Evolutionary conservation across 2,888 invertebrate species (phyloP).

Genomic region (Sipha maydis): DNA sequence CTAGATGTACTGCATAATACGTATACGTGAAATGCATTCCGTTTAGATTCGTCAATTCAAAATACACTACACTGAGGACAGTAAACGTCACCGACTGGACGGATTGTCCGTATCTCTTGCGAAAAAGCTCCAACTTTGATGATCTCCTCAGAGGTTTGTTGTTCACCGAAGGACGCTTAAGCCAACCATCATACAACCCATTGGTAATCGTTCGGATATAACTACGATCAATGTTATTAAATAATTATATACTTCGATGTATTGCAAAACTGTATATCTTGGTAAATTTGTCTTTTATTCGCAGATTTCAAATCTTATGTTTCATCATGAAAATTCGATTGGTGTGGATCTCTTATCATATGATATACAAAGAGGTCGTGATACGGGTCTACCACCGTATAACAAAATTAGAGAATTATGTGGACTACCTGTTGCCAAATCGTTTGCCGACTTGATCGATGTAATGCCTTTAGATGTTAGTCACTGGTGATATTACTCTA

Average conservation of each 20-base stretch:
- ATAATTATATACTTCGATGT: background rate
- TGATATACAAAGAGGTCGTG: constrained; percentile 83
- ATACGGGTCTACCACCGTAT: constrained; percentile 82
- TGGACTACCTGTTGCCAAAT: constrained; percentile 70
- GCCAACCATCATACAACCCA: constrained; percentile 51
- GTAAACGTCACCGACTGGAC: constrained; percentile 44
- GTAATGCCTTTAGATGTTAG: constrained; percentile 74
- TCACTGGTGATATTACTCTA: background rate
- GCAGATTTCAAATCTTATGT: constrained; percentile 49
- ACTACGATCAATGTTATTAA: no score
- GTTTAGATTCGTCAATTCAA: constrained; percentile 27
- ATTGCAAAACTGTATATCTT: background rate
- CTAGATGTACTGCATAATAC: no score
- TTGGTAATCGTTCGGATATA: background rate
- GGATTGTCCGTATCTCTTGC: constrained; percentile 12
- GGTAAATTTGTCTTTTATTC: background rate
- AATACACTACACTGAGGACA: constrained; percentile 1
- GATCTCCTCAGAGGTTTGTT: constrained; percentile 30
- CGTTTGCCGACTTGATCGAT: constrained; percentile 74
- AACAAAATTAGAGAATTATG: constrained; percentile 75
- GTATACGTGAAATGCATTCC: background rate
- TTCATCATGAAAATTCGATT: background rate
- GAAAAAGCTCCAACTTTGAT: constrained; percentile 33
- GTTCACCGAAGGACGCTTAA: constrained; percentile 31
- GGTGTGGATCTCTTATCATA: constrained; percentile 79